Evolutionary conservation across 2,888 invertebrate genomes (phyloP).

Genomic region (Drosophila quinaria): DNA sequence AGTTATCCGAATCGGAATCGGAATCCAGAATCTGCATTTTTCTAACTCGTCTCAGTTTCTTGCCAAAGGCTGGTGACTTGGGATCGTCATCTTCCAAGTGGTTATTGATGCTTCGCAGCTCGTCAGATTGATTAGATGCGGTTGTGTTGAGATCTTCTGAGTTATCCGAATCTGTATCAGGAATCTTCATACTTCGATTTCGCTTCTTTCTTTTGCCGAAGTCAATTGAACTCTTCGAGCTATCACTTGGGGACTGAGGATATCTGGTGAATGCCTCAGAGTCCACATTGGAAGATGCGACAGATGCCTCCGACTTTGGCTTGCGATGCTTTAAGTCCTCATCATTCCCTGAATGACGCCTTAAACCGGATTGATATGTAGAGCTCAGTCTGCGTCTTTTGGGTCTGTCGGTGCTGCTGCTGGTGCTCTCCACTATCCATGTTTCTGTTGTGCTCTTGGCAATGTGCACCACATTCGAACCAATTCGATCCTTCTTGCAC

Average conservation of each 20-base stretch:
- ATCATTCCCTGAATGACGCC: not conserved
- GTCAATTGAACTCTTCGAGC: not conserved
- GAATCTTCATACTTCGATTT: too few species aligned
- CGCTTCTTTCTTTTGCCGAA: too few species aligned
- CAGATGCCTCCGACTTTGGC: not conserved
- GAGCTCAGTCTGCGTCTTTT: not conserved
- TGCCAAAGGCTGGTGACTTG: not conserved
- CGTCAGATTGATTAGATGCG: too few species aligned
- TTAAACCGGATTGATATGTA: not conserved
- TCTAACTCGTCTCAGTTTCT: not conserved
- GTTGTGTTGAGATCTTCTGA: too few species aligned
- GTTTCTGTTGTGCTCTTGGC: slow-evolving; percentile 78
- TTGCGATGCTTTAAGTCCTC: not conserved
- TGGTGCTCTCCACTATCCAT: slow-evolving; percentile 75
- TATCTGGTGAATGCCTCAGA: not conserved
- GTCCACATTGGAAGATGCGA: too few species aligned
- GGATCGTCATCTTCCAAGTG: not conserved
- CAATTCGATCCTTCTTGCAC: slow-evolving; percentile 55
- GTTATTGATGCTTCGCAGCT: too few species aligned
- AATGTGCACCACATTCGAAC: slow-evolving; percentile 69
- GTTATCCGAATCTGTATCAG: too few species aligned
- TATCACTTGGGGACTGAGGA: not conserved
- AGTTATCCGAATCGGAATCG: not conserved
- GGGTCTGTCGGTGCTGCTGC: slow-evolving; percentile 31
- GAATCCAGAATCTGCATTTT: not conserved